These are phyloP conservation scores for Luperina nickerlii DNA, from an alignment of 2,888 invertebrate genomes.

Conservation along the genomic window DNA sequence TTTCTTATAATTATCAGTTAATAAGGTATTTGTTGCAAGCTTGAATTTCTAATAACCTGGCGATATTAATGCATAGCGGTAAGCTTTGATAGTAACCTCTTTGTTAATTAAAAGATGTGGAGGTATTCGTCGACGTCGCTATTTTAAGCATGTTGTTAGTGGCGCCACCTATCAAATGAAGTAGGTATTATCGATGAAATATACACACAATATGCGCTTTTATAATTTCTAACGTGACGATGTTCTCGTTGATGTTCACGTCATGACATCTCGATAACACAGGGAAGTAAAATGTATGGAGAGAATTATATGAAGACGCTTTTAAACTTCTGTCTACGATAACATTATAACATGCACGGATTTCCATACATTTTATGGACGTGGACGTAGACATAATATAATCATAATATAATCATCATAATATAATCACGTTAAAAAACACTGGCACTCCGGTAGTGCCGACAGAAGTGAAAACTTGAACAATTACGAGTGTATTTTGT, in stretches of 20 bases:
- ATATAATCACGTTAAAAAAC: too few species aligned
- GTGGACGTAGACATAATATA: too few species aligned
- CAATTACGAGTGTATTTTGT: too few species aligned
- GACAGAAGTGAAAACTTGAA: too few species aligned
- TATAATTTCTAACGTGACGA: not conserved
- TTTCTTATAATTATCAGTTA: constrained; percentile 21
- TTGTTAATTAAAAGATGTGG: constrained; percentile 53
- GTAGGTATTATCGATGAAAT: not conserved
- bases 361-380: not conserved
- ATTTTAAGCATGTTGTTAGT: constrained; percentile 12
- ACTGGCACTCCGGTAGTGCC: too few species aligned
- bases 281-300: not conserved
- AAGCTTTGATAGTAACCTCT: constrained; percentile 37
- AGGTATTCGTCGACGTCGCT: not conserved
- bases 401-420: too few species aligned
- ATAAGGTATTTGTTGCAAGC: constrained; percentile 48
- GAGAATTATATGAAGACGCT: not conserved
- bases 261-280: not conserved
- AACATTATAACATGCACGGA: not conserved
- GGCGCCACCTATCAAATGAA: constrained; percentile 4
- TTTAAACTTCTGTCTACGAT: not conserved
- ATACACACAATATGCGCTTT: not conserved
- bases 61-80: constrained; percentile 20
- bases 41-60: constrained; percentile 45
- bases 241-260: not conserved